These are phyloP conservation scores for Hormiphora californensis DNA, from an alignment of 37 sponge, comb jelly and placozoan species.

Conservation along the genomic window DNA sequence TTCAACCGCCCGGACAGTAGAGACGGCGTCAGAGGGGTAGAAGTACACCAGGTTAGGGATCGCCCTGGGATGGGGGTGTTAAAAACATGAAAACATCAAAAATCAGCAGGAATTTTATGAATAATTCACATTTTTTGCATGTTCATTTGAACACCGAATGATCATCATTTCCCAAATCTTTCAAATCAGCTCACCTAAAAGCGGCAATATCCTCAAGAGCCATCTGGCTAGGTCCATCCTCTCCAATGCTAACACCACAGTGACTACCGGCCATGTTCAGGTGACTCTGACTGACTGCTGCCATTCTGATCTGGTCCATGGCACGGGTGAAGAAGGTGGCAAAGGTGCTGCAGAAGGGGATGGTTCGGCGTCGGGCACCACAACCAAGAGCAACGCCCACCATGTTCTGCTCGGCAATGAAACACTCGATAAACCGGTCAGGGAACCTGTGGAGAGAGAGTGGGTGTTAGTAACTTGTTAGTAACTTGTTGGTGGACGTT, in stretches of 20 bases:
- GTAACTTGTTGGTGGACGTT: background rate
- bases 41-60: slow-evolving; percentile 79
- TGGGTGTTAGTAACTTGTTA: background rate
- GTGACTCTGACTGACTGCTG: slow-evolving; percentile 88
- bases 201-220: slow-evolving; percentile 97
- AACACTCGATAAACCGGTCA: slow-evolving; percentile 93
- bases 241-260: slow-evolving; percentile 63
- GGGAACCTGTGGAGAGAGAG: slow-evolving; percentile 56
- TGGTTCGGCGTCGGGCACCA: slow-evolving; percentile 75
- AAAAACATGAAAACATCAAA: no score
- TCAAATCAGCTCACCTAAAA: no score
- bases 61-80: no score
- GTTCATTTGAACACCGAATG: no score
- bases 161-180: no score
- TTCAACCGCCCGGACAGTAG: slow-evolving; percentile 89
- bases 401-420: slow-evolving; percentile 98
- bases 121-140: no score
- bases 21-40: slow-evolving; percentile 96
- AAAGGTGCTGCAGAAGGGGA: slow-evolving; percentile 89
- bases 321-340: slow-evolving; percentile 95
- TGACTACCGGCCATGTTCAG: slow-evolving; percentile 95
- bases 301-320: slow-evolving; percentile 98
- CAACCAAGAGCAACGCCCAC: slow-evolving; percentile 89
- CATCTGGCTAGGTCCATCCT: slow-evolving; percentile 99
- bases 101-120: no score